Evolutionary conservation across 30 jellyfish, hydroid and myxozoan genomes (phyloP), one percentile per base, ranked within the genome.

Genomic region (Aurelia sp.): DNA sequence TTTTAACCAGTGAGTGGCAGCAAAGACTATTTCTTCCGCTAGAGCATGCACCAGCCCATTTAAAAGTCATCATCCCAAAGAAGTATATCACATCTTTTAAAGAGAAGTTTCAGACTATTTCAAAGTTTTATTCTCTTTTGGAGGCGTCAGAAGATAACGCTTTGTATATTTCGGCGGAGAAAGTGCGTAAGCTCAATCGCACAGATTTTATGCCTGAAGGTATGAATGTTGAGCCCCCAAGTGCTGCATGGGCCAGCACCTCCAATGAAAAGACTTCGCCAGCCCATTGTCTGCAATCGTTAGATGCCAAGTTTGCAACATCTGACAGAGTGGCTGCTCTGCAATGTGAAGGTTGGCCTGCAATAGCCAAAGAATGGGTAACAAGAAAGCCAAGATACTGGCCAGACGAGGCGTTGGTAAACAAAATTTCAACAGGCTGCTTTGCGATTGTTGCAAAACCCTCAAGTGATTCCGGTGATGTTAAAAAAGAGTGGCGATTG

Each of bases 21-120:
- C 62, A 68, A 33, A 68, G 51, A 22, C 6, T 37, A 33, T 68
- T 68, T 68, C 40, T 68, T 21, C 60, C 19, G 41, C 0, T 31
- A 68, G 30, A 27, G 19, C 19, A 35, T 68, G 78, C 78, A 68
- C 63, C 78, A 13, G 78, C 78, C 16, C 78, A 68, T 68, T 37
- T 68, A 59, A 68, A 68, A 68, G 78, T 68, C 13, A 31, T 68
- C 13, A 23, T 68, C 19, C 60, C 60, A 30, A 64, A 68, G 78
- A 13, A 30, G 47, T 68, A 21, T 33, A 6, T 13, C 20, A 22
- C 58, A 18, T 23, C 18, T 3, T 68, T 68, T 33, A 23, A 23
- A 4, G 47, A 33, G 51, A 18, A 30, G 22, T 68, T 68, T 37
- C 62, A 55, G 20, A 18, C 19, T 59, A 12, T 68, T 31, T 23